Evolutionary conservation across 2,797 vertebrate genomes (phyloP).

Genomic region (Anguilla pacifica): DNA sequence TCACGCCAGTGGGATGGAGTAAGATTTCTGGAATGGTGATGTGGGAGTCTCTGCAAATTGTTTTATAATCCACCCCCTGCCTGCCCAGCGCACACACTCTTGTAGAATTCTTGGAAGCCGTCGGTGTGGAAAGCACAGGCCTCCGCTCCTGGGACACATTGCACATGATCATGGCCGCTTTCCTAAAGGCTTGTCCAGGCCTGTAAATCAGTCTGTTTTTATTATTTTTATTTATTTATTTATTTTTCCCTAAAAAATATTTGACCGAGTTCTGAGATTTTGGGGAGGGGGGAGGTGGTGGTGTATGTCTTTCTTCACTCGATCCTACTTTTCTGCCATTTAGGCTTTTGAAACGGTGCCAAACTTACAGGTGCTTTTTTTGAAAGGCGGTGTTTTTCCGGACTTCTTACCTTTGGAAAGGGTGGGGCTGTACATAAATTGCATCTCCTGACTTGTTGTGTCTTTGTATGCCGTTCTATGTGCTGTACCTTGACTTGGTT

Average conservation of each 20-base stretch:
- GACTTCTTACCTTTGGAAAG: neutral
- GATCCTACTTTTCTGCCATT: neutral
- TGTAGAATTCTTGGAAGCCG: slow-evolving; percentile 2
- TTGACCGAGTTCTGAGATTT: neutral
- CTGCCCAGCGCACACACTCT: neutral
- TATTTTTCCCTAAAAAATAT: slow-evolving; percentile 8
- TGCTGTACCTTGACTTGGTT: neutral
- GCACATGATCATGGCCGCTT: neutral
- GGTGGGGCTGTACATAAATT: neutral
- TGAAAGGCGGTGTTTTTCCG: neutral
- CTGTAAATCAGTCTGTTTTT: slow-evolving; percentile 24
- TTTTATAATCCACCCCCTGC: slow-evolving; percentile 5
- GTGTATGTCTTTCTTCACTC: neutral
- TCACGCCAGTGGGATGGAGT: neutral
- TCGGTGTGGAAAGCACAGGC: neutral
- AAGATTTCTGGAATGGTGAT: slow-evolving; percentile 9
- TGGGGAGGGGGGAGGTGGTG: neutral
- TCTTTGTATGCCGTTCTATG: neutral
- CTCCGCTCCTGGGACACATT: neutral
- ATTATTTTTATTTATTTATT: slow-evolving; percentile 12
- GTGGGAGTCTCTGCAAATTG: slow-evolving; percentile 33
- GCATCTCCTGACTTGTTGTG: neutral
- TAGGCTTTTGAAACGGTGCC: neutral
- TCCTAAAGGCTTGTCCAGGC: slow-evolving; percentile 5
- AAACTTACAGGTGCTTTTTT: neutral